Conservation (phyloP, 1,140 invertebrate genomes). For the Carposina sasakii region DNA sequence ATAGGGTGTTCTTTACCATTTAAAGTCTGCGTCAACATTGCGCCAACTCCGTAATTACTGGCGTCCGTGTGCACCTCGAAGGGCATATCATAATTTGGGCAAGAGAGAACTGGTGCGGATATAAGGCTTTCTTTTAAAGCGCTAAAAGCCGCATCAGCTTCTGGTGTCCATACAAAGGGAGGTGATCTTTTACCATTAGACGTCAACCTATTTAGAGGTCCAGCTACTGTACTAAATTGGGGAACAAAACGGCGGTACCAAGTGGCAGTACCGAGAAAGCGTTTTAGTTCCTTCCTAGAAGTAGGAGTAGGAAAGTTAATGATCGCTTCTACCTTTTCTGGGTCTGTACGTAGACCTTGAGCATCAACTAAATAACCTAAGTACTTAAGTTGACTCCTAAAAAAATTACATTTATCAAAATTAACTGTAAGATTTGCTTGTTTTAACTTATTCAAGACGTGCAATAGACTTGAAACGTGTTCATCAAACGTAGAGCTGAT, state of each 20-base stretch:
- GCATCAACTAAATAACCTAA: constrained; percentile 42
- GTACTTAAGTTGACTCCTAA: constrained; percentile 30
- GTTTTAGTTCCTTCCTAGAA: constrained; percentile 34
- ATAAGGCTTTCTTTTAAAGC: constrained; percentile 20
- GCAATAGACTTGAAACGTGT: constrained; percentile 28
- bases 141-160: constrained; percentile 26
- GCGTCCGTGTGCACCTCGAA: constrained; percentile 30
- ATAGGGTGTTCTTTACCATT: constrained; percentile 20
- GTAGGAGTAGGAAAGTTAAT: constrained; percentile 41
- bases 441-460: constrained; percentile 32
- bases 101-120: constrained; percentile 16
- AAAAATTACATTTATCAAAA: constrained; percentile 28
- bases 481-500: constrained; percentile 25
- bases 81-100: constrained; percentile 18
- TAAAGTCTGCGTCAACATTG: constrained; percentile 17
- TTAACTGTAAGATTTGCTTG: constrained; percentile 35
- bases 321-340: constrained; percentile 54
- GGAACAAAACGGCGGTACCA: constrained; percentile 64
- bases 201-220: constrained; percentile 33
- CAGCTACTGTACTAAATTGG: constrained; percentile 20
- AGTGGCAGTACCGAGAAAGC: constrained; percentile 49
- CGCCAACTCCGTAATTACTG: constrained; percentile 20
- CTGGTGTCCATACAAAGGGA: constrained; percentile 18
- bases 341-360: constrained; percentile 47
- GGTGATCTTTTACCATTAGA: constrained; percentile 25